A percentile compares a stretch with the other conserved stretches of the same genome.
Conservation (phyloP, 2,888 invertebrate species). For the Linnaemya vulpina region DNA sequence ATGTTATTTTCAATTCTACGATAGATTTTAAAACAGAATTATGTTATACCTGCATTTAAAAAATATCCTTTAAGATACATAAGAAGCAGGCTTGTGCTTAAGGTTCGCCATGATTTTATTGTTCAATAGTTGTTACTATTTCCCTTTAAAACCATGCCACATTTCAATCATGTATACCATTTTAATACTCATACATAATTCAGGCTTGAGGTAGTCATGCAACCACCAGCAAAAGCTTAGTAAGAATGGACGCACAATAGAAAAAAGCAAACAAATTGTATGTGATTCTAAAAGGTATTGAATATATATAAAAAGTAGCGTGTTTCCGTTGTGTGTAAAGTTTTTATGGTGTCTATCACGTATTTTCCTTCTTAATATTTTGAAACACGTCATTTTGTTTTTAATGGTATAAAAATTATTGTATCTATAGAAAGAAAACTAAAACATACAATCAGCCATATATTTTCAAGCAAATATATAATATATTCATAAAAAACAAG, state of each 20-base stretch:
- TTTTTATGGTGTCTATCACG: slow-evolving; percentile 67
- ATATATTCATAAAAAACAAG: slow-evolving; percentile 45
- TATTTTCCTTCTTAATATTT: slow-evolving; percentile 63
- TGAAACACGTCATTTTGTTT: slow-evolving; percentile 74
- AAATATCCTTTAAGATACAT: background rate
- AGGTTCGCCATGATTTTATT: slow-evolving; percentile 47
- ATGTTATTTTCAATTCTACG: no score
- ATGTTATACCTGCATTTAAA: slow-evolving; percentile 5
- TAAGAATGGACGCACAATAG: background rate
- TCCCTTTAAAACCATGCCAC: slow-evolving; percentile 75
- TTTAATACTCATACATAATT: slow-evolving; percentile 6
- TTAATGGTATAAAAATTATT: slow-evolving; percentile 9
- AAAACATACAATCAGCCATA: slow-evolving; percentile 6
- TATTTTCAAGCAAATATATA: background rate
- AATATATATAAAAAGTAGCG: slow-evolving; percentile 73
- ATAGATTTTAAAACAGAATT: background rate
- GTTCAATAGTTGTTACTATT: slow-evolving; percentile 82
- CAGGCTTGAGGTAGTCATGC: slow-evolving; percentile 8
- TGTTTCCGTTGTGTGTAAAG: slow-evolving; percentile 74
- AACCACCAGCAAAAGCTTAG: slow-evolving; percentile 63
- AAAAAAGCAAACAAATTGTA: slow-evolving; percentile 21
- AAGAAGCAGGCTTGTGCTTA: slow-evolving; percentile 2
- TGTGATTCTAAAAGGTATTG: background rate
- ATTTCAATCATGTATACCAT: slow-evolving; percentile 35
- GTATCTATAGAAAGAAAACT: slow-evolving; percentile 46